phyloP scores from a whole-genome alignment of 2,113 vertebrate genomes.

The Thamnaconus septentrionalis region DNA sequence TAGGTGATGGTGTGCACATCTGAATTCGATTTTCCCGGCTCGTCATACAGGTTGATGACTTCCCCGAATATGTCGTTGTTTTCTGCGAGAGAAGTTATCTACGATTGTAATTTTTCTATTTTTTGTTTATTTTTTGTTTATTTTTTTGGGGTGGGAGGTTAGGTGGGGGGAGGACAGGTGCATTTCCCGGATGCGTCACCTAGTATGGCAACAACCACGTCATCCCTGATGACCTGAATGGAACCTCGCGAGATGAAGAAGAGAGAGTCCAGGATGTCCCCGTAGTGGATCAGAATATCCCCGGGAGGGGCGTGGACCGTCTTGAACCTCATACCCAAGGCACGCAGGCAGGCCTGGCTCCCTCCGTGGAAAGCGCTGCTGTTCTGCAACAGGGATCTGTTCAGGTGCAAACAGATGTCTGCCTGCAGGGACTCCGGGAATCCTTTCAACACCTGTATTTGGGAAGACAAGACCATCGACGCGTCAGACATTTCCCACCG shows the following conservation, averaged over 20 bases:
- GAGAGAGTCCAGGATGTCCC: slow-evolving; percentile 89
- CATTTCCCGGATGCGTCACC: slow-evolving; percentile 66
- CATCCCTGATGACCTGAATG: slow-evolving; percentile 88
- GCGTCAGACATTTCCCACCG: not conserved
- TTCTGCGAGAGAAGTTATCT: slow-evolving; percentile 69
- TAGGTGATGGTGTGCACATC: slow-evolving; percentile 91
- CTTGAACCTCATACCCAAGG: slow-evolving; percentile 90
- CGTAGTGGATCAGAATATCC: slow-evolving; percentile 91
- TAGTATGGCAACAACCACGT: slow-evolving; percentile 89
- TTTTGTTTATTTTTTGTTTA: not conserved
- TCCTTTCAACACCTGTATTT: slow-evolving; percentile 88
- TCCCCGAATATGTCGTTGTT: slow-evolving; percentile 96
- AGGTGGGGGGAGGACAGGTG: not conserved
- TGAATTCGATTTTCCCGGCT: slow-evolving; percentile 88
- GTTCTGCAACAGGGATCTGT: slow-evolving; percentile 91
- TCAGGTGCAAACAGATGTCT: slow-evolving; percentile 95
- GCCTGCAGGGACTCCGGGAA: slow-evolving; percentile 96
- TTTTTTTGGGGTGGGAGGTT: no score
- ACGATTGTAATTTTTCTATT: not conserved
- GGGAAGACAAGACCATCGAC: slow-evolving; percentile 1
- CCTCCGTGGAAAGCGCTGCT: slow-evolving; percentile 90
- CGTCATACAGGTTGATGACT: slow-evolving; percentile 84
- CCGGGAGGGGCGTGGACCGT: slow-evolving; percentile 89
- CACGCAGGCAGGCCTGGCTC: slow-evolving; percentile 88
- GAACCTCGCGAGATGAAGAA: slow-evolving; percentile 95